Conservation (phyloP, 2,888 invertebrate genomes). For the Chironomus tentans region DNA sequence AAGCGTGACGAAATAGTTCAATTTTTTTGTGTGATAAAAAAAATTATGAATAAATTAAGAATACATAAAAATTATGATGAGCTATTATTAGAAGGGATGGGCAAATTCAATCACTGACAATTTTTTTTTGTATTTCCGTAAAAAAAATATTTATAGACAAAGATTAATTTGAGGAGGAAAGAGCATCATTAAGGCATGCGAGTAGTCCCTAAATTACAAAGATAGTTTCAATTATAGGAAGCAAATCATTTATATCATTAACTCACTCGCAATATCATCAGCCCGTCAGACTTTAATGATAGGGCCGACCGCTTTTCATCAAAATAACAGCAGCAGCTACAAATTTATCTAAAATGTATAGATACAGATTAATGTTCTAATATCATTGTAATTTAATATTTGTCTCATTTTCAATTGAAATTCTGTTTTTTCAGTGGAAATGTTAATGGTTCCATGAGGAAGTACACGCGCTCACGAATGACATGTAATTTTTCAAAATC, state of each 20-base stretch:
- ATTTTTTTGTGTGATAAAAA: neutral
- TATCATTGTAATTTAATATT: slow-evolving; percentile 18
- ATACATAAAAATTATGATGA: neutral
- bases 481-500: slow-evolving; percentile 19
- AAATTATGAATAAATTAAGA: neutral
- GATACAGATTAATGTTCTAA: slow-evolving; percentile 6
- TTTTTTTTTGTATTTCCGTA: neutral
- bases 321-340: neutral
- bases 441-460: neutral
- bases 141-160: slow-evolving; percentile 3
- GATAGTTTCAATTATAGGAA: slow-evolving; percentile 16
- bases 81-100: neutral
- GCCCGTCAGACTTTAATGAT: neutral
- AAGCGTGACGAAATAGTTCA: neutral
- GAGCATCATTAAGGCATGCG: neutral
- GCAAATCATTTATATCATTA: slow-evolving; percentile 18
- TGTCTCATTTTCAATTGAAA: neutral
- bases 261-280: neutral
- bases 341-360: neutral
- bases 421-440: neutral
- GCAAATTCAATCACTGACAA: neutral
- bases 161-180: slow-evolving; percentile 22
- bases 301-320: neutral
- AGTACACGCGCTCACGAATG: slow-evolving; percentile 2
- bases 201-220: neutral